Evolutionary conservation across 2,797 vertebrate genomes (phyloP).

Genomic region (Apogon talboti): DNA sequence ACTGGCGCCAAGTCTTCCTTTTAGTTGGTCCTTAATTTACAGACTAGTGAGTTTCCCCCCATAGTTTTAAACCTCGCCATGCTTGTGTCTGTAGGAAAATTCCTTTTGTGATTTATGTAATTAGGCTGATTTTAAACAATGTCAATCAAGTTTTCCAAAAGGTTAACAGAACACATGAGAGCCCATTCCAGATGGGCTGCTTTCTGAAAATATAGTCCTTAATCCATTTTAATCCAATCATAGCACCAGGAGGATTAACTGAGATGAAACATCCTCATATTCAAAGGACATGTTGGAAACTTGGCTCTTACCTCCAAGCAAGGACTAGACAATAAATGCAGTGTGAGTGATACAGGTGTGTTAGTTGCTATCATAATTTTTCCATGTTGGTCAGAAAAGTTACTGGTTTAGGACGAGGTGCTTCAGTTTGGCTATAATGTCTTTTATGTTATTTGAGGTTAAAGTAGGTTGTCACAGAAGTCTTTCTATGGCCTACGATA

Average conservation of each 20-base stretch:
- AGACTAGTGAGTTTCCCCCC: constrained; percentile 32
- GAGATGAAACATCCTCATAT: constrained; percentile 53
- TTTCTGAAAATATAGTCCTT: constrained; percentile 62
- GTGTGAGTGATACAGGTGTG: constrained; percentile 11
- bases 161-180: constrained; percentile 49
- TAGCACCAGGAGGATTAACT: constrained; percentile 62
- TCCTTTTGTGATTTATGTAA: constrained; percentile 68
- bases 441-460: constrained; percentile 17
- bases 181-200: constrained; percentile 65
- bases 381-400: not conserved
- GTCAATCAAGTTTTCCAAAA: constrained; percentile 73
- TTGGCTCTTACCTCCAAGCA: not conserved
- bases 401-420: not conserved
- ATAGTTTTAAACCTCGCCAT: constrained; percentile 19
- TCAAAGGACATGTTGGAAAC: constrained; percentile 43
- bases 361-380: constrained; percentile 18
- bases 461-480: constrained; percentile 41
- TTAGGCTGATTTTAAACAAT: constrained; percentile 77
- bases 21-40: constrained; percentile 48
- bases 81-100: constrained; percentile 42
- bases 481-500: constrained; percentile 50
- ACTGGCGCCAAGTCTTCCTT: constrained; percentile 65
- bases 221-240: constrained; percentile 78
- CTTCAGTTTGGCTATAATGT: not conserved
- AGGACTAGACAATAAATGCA: constrained; percentile 33